Conservation (phyloP, 64 coral and sea anemone genomes). For the Anthopleura sola region DNA sequence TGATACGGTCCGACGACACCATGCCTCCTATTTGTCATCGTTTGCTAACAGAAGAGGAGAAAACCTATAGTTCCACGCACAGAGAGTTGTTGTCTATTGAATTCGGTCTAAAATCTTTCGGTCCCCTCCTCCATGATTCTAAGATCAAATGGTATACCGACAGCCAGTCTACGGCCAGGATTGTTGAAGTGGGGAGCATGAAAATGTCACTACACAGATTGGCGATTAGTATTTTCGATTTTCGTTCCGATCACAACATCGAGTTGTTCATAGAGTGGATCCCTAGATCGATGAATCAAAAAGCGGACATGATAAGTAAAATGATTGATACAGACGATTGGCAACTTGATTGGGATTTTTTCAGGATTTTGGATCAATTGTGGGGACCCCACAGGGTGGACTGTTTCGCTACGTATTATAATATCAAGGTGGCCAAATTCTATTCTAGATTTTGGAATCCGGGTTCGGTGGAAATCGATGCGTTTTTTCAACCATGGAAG, state of each 20-base stretch:
- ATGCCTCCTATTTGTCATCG: slow-evolving; percentile 4
- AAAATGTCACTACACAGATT: background rate
- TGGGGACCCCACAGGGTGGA: background rate
- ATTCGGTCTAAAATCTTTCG: slow-evolving; percentile 26
- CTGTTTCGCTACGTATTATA: background rate
- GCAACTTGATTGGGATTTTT: too few species aligned
- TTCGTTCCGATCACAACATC: background rate
- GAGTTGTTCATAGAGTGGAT: too few species aligned
- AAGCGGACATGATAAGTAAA: too few species aligned
- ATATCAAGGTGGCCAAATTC: background rate
- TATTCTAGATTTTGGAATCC: background rate
- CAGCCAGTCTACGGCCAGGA: background rate
- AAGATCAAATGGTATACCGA: background rate
- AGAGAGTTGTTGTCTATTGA: background rate
- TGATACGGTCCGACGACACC: background rate
- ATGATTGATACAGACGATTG: too few species aligned
- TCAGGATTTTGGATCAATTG: too few species aligned
- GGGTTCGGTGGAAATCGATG: background rate
- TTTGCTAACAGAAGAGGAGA: background rate
- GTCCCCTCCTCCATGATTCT: background rate
- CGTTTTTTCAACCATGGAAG: background rate
- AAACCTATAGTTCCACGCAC: background rate
- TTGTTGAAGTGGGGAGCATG: background rate
- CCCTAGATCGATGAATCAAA: too few species aligned
- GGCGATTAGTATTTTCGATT: slow-evolving; percentile 37